Percentiles rank a stretch among this genome's conserved stretches.
Conservation (phyloP, 2,797 vertebrate species). For the Varecia variegata region DNA sequence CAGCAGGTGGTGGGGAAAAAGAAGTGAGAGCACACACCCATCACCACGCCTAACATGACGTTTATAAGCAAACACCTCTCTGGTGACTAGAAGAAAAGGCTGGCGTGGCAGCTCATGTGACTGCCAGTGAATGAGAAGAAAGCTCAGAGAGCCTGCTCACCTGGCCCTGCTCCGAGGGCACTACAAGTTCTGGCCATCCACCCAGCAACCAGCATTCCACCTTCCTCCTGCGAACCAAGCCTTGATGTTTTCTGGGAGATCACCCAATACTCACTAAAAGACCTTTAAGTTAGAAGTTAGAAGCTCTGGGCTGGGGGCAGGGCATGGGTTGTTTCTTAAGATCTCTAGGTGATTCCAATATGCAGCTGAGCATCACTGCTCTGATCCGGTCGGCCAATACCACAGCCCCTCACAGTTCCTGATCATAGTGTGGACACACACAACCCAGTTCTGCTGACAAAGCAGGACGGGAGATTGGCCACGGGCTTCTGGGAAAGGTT, state of each 20-base stretch:
- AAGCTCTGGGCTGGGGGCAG: neutral
- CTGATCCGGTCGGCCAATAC: neutral
- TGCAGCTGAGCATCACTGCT: neutral
- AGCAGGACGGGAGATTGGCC: neutral
- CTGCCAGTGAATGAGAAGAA: neutral
- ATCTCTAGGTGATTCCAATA: neutral
- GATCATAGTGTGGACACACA: neutral
- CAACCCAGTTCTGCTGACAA: neutral
- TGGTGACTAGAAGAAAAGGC: neutral
- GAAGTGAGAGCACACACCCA: neutral
- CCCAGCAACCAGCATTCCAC: neutral
- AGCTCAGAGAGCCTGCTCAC: neutral
- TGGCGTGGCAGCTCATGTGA: accelerated
- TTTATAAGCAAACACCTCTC: neutral
- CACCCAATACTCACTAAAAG: neutral
- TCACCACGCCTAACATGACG: accelerated
- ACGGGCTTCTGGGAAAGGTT: neutral
- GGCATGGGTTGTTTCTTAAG: neutral
- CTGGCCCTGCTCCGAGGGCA: neutral
- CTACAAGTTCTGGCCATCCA: neutral
- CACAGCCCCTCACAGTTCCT: neutral
- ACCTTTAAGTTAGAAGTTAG: neutral
- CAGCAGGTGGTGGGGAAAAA: neutral
- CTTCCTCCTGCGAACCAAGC: neutral
- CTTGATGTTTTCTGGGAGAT: neutral